Base-by-base conservation (phyloP, 2,888 invertebrate species). In the Acanthosepion lycidas region DNA sequence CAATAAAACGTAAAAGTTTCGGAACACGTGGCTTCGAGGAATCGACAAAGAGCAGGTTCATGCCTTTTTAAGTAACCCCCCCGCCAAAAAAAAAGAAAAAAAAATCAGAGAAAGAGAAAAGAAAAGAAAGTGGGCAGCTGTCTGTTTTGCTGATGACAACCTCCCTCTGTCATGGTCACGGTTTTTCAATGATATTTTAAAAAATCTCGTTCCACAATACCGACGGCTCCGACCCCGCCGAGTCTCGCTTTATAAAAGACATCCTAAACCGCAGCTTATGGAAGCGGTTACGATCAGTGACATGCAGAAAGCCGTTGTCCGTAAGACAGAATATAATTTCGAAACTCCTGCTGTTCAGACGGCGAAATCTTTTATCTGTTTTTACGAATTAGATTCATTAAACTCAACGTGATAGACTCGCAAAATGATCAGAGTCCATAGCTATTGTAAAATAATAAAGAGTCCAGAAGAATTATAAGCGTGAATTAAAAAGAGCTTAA, bases 291-390 rank as follows among this genome's bases (percentile, higher is more conserved):
- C 78, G 78, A n/a, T 9, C n/a, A 78, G n/a, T 78, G 78, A 78
- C 78, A 78, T n/a, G 78, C n/a, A 78, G 78, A n/a, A 78, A n/a
- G 78, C 78, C 78, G 78, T 78, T 78, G 78, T n/a, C 78, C 78
- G 78, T 6, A n/a, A 5, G 12, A 78, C 23, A 78, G 78, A 78
- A 78, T 78, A 4, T n/a, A n/a, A 23, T n/a, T 1, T 20, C 9
- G 78, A n/a, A 20, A n/a, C n/a, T 33, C 78, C 78, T n/a, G 78
- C 78, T 78, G n/a, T 78, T n/a, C n/a, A 6, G 15, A 78, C 9
- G 18, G n/a, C n/a, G 78, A 12, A 12, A 33, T n/a, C 78, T n/a
- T n/a, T 78, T 78, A 78, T 78, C n/a, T 12, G 4, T 78, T 2
- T 78, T 78, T n/a, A 33, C n/a, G 78, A 78, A 78, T n/a, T 78